Conservation (phyloP, 2,113 vertebrate genomes). For the Oophaga pumilio region DNA sequence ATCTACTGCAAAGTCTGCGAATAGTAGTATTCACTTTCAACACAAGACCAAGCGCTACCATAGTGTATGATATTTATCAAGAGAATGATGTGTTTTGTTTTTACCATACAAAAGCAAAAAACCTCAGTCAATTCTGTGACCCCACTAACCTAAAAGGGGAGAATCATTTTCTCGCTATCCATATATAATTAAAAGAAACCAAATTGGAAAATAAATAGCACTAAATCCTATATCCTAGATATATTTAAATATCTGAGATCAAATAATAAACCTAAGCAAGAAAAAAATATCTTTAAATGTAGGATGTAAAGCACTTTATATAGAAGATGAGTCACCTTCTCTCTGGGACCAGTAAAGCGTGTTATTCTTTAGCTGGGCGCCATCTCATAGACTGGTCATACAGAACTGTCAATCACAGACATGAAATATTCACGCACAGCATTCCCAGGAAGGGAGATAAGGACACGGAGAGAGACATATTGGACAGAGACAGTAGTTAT, state of each 20-base stretch:
- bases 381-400: slow-evolving; percentile 75
- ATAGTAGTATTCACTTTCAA: too few species aligned
- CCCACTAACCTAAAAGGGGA: too few species aligned
- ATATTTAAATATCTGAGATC: neutral
- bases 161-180: too few species aligned
- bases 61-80: too few species aligned
- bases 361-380: slow-evolving; percentile 66
- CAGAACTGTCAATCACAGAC: slow-evolving; percentile 73
- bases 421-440: slow-evolving; percentile 79
- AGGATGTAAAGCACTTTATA: slow-evolving; percentile 37
- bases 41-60: too few species aligned
- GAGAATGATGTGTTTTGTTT: too few species aligned
- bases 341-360: slow-evolving; percentile 47
- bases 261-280: neutral
- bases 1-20: too few species aligned
- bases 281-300: neutral
- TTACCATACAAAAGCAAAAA: too few species aligned
- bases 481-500: slow-evolving; percentile 28
- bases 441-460: slow-evolving; percentile 52
- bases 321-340: slow-evolving; percentile 52
- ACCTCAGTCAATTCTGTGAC: too few species aligned
- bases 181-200: too few species aligned
- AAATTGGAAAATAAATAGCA: too few species aligned
- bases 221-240: too few species aligned
- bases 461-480: slow-evolving; percentile 9